Conservation (phyloP, 92 coral and sea anemone genomes). For the Epizoanthus stellaris region DNA sequence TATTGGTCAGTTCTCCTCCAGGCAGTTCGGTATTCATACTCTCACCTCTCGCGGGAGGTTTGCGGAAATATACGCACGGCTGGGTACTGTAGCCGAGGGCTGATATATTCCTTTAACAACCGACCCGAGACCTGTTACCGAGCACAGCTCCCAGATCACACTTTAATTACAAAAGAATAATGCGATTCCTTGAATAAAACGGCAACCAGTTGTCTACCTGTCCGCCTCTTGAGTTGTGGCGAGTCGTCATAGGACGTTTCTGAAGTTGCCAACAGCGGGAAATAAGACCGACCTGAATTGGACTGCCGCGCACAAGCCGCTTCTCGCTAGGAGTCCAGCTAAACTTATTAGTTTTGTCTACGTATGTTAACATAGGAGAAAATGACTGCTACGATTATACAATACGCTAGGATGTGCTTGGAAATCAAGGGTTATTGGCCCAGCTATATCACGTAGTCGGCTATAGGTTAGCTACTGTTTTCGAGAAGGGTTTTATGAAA, state of each 20-base stretch:
- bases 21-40: too few species aligned
- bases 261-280: neutral
- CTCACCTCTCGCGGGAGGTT: too few species aligned
- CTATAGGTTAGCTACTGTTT: too few species aligned
- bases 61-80: constrained; percentile 35
- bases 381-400: constrained; percentile 1
- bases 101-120: neutral
- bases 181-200: neutral
- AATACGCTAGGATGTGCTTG: neutral
- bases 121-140: neutral
- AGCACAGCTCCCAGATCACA: constrained; percentile 5
- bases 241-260: neutral
- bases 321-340: constrained; percentile 27
- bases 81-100: constrained; percentile 31
- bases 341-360: constrained; percentile 1
- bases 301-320: neutral
- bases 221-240: neutral
- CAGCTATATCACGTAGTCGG: too few species aligned
- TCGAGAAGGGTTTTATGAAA: too few species aligned
- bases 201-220: constrained; percentile 26
- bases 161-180: neutral
- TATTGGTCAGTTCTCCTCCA: too few species aligned
- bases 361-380: constrained; percentile 1
- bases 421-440: neutral
- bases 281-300: neutral